Percentiles rank a stretch among this genome's conserved stretches.
Evolutionary conservation across 2,888 invertebrate species (phyloP).

Genomic region (Calliphora vomitoria): DNA sequence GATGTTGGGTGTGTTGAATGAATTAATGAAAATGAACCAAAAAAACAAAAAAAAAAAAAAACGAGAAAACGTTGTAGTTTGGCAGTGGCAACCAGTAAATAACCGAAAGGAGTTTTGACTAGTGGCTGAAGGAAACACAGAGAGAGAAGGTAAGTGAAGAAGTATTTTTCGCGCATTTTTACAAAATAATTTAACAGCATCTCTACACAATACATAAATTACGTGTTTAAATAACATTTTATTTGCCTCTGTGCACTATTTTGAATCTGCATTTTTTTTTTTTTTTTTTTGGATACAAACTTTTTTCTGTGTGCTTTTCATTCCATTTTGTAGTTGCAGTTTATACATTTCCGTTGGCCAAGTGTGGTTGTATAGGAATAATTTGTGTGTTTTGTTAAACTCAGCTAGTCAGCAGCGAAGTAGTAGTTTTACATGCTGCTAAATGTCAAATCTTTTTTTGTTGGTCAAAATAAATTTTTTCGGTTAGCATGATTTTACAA

Average conservation of each 20-base stretch:
- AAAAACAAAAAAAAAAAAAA: slow-evolving; percentile 27
- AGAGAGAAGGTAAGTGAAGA: neutral
- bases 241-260: slow-evolving; percentile 62
- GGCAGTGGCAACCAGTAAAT: slow-evolving; percentile 10
- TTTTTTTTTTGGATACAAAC: neutral
- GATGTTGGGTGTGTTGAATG: slow-evolving; percentile 72
- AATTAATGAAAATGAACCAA: slow-evolving; percentile 61
- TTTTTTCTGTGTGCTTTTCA: neutral
- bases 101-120: neutral
- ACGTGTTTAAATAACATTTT: slow-evolving; percentile 72
- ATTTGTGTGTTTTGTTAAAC: slow-evolving; percentile 41
- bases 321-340: slow-evolving; percentile 22
- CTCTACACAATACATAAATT: slow-evolving; percentile 63
- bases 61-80: neutral
- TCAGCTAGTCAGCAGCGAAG: slow-evolving; percentile 14
- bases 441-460: slow-evolving; percentile 65
- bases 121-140: neutral
- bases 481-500: slow-evolving; percentile 27
- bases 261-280: slow-evolving; percentile 26
- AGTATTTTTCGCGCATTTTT: slow-evolving; percentile 65
- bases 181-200: slow-evolving; percentile 67
- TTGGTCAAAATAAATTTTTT: slow-evolving; percentile 25
- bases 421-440: slow-evolving; percentile 63
- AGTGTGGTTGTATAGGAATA: slow-evolving; percentile 30
- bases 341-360: slow-evolving; percentile 23